Conservation (phyloP, 1,140 invertebrate genomes). For the Drosophila setifemur region DNA sequence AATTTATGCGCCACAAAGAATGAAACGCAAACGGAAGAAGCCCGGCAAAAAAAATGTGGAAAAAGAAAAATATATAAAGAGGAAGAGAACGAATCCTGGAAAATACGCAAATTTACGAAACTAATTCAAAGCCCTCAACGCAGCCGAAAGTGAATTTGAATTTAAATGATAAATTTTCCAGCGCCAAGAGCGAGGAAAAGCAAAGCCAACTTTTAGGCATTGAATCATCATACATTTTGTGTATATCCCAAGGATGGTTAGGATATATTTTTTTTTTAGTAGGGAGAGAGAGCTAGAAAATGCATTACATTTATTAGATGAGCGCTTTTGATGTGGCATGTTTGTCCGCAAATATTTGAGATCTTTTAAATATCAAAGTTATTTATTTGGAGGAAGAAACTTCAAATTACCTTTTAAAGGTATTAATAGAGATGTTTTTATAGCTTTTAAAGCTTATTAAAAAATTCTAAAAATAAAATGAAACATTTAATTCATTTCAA, state of each 20-base stretch:
- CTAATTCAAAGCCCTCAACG: conserved; percentile 71
- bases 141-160: conserved; percentile 71
- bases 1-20: conserved; percentile 60
- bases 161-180: conserved; percentile 75
- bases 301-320: conserved; percentile 29
- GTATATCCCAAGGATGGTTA: not conserved
- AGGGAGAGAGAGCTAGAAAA: conserved; percentile 2
- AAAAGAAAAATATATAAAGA: conserved; percentile 10
- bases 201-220: conserved; percentile 12
- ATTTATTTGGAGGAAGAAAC: too few relatives aligned
- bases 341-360: too few relatives aligned
- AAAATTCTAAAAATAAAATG: too few relatives aligned
- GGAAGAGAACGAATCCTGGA: conserved; percentile 48
- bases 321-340: not conserved
- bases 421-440: too few relatives aligned
- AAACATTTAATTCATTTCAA: too few relatives aligned
- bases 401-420: too few relatives aligned
- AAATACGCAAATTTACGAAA: conserved; percentile 79
- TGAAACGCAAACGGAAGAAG: conserved; percentile 18
- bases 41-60: not conserved
- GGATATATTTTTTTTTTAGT: not conserved
- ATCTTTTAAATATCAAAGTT: too few relatives aligned
- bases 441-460: too few relatives aligned
- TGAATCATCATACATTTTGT: conserved; percentile 20
- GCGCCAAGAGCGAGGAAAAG: conserved; percentile 12